Base-by-base conservation (phyloP, 1,140 invertebrate species). In the Drosophila nigrodunni region DNA sequence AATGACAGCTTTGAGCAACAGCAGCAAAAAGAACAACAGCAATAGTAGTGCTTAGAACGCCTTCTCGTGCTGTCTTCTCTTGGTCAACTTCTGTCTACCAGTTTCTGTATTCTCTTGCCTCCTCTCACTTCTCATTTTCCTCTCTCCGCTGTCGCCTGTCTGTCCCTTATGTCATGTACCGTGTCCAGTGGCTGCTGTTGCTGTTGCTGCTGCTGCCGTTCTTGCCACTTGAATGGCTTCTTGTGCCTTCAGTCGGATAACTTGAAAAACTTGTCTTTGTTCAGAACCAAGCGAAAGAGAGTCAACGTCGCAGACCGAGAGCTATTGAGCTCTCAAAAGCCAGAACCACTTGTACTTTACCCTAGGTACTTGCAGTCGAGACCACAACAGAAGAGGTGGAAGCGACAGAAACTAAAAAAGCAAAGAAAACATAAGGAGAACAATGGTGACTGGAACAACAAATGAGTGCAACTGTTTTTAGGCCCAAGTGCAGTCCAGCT, bases 211-310 rank as follows among this genome's bases (percentile, higher is more conserved):
- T 72, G 57, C 66, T 70, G 69, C 82, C 72, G 78, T 78, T 86
- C 66, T 74, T 88, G 71, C 82, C 82, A 87, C 82, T 87, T 87
- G 82, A 87, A 87, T 88, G 80, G 82, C 83, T 87, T 82, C 77
- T 71, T 80, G 82, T 82, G 37, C 47, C 75, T 76, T 71, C 75
- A 74, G 83, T 77, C 80, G 83, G 85, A 89, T 77, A 88, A 88
- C 83, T 88, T 88, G 83, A 88, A 88, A 88, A 88, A 88, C 83
- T 88, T 75, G 83, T 88, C 83, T 88, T 89, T 88, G 83, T 88
- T 72, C 43, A 37, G 64, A 41, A 59, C 70, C 78, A 65, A 47
- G 6, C 41, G 35, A 52, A 61, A 78, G 82, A 68, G 21, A 21
- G 18, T 9, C 60, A 52, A 25, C 64, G 62, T 13, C 55, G 49